Conservation (phyloP, 2,113 vertebrate genomes). For the Phalacrocorax carbo region DNA sequence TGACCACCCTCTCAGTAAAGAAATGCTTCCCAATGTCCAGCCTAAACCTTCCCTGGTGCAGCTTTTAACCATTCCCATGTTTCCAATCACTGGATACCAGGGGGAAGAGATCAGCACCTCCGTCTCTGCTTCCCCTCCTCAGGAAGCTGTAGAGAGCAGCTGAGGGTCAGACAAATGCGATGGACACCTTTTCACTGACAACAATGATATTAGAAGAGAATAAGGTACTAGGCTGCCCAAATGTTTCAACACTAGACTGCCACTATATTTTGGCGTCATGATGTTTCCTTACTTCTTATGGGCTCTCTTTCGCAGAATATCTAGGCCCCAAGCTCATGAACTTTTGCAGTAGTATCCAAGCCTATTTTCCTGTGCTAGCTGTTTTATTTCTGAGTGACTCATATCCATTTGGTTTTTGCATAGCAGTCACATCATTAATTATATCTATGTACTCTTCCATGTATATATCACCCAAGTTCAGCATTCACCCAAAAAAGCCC, state of each 20-base stretch:
- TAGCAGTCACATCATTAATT: neutral
- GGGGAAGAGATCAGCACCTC: neutral
- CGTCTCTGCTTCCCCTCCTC: neutral
- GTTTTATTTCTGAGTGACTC: neutral
- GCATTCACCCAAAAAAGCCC: neutral
- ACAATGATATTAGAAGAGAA: neutral
- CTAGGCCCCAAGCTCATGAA: neutral
- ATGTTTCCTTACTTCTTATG: neutral
- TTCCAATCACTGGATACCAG: neutral
- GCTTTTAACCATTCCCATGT: neutral
- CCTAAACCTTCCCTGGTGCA: neutral
- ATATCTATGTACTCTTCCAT: neutral
- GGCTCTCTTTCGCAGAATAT: neutral
- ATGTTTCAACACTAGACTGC: neutral
- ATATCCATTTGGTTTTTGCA: neutral
- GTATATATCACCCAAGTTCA: neutral
- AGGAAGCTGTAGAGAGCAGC: neutral
- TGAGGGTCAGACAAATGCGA: neutral
- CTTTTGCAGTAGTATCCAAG: neutral
- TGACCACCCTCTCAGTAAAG: neutral
- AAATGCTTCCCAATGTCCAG: neutral
- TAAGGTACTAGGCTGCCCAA: neutral
- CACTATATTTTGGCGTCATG: neutral
- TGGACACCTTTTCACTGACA: neutral
- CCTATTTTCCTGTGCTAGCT: neutral